Base-by-base conservation (phyloP, 1,140 invertebrate species). In the Apis laboriosa region DNA sequence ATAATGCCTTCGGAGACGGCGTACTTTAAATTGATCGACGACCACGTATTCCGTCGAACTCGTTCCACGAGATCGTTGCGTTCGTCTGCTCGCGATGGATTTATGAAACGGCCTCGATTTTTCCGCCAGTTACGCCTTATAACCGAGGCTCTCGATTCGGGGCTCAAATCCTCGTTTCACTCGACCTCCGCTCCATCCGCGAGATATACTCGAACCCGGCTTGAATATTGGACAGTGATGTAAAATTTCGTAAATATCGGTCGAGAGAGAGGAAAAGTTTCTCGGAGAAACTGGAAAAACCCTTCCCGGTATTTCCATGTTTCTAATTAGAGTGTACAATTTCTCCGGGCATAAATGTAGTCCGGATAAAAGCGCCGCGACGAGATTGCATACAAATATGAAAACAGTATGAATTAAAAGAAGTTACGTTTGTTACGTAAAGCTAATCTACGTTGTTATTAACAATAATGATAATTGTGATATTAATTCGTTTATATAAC, bases 11-110 rank as follows among this genome's bases (percentile, higher is more conserved):
- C 21, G 19, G 63, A 28, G 51, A 67, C 55, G 76, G 53, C 34
- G 76, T 58, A 21, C 64, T 77, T 68, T 60, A 68, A 81, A 77
- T 81, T 68, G 73, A 68, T 68, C 73, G 43, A 53, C 43, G 70
- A 71, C 15, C 56, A 73, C 49, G 68, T 73, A 51, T 24, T 53
- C 77, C 64, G 24, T 43, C 43, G 72, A 75, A 77, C 11, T 28
- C 17, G 53, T 19, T 49, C 13, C 53, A 43, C n/a, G 53, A 66
- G 75, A 80, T 66, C 79, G 56, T 53, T 63, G 79, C 78, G 21
- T 61, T 64, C 34, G 34, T 43, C 7, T n/a, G 51, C 58, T 24
- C 51, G 24, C 5, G 21, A 17, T 49, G 12, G 51, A 67, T 77
- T 49, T 19, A 24, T 19, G 28, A 63, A 73, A 64, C 34, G 12